These are phyloP conservation scores for Mylabris sibirica DNA, from an alignment of 2,888 invertebrate genomes.

Conservation along the genomic window DNA sequence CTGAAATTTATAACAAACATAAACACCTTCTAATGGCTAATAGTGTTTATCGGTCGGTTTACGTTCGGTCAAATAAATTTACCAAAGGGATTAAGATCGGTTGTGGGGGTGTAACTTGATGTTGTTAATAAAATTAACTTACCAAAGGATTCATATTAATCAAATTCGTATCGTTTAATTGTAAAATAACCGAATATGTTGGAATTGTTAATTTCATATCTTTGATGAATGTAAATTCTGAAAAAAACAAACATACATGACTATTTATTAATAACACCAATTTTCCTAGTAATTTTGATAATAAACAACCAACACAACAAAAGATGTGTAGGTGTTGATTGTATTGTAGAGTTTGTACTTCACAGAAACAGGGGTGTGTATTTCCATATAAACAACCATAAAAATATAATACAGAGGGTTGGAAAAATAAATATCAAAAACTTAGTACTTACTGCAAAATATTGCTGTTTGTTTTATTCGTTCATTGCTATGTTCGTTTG, in stretches of 20 bases:
- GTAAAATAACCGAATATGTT: conserved; percentile 64
- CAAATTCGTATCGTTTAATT: conserved; percentile 65
- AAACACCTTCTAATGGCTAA: background rate
- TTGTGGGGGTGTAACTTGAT: background rate
- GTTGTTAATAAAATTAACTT: conserved; percentile 34
- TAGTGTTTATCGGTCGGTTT: background rate
- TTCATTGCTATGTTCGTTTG: conserved; percentile 50
- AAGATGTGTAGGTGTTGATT: conserved; percentile 15
- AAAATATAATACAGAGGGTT: background rate
- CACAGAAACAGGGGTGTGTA: conserved; percentile 13
- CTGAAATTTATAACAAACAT: conserved; percentile 36
- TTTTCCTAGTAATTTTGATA: conserved; percentile 19
- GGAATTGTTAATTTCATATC: conserved; percentile 50
- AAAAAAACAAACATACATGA: conserved; percentile 32
- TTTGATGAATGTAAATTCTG: conserved; percentile 51
- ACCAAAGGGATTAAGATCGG: background rate
- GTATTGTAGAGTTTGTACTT: too few relatives aligned
- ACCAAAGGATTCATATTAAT: conserved; percentile 44
- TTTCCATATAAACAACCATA: conserved; percentile 8
- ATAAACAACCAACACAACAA: conserved; percentile 12
- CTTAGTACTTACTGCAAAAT: conserved; percentile 53
- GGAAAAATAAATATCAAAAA: background rate
- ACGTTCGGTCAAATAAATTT: background rate
- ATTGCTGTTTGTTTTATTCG: conserved; percentile 46
- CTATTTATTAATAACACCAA: conserved; percentile 22